Evolutionary conservation across 2,888 invertebrate species (phyloP), one percentile per base, ranked within the genome.

Genomic region (Orthonychiurus folsomi): DNA sequence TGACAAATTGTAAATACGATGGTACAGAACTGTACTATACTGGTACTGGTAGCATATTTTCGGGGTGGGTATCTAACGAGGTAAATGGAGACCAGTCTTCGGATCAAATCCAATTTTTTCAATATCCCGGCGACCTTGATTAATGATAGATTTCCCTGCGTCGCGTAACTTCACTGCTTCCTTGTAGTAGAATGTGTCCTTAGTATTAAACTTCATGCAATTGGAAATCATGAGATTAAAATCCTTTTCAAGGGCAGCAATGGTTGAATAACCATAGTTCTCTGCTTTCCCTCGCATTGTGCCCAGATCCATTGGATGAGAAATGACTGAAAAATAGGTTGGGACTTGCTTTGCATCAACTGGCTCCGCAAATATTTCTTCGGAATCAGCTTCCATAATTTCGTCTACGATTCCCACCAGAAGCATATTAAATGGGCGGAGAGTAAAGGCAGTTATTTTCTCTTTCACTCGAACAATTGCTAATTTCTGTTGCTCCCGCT

Each of bases 191-290:
- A 94, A 88, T 0, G 95, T 95, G 73, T 95, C 94, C 75, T 91
- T 90, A 69, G 89, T 87, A 77, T 99, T 99, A 77, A 97, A 99
- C 0, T 88, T 88, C 73, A 93, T 82, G 76, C 97, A 99, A 78
- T 99, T 99, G 69, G 85, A 85, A 63, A 96, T 89, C 89, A 99
- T 96, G n/a, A 96, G 82, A 74, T 87, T 85, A 76, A 97, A 96
- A 79, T 99, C 97, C 0, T 81, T 81, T 75, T 93, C 89, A 74
- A 97, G 84, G 37, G 88, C 85, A 65, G 86, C 85, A 52, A 70
- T 47, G 15, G 61, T 56, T 15, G 58, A 37, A 68, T 80, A 81
- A 60, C 76, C 70, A 66, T 79, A 78, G 18, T 73, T 69, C 5
- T 78, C 76, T 12, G 80, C 74, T 67, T 81, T 81, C 23, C 74